Percentiles rank a stretch among this genome's conserved stretches.
These are phyloP conservation scores for Oxyruncus cristatus DNA, from an alignment of 2,113 vertebrate species.

Conservation along the genomic window DNA sequence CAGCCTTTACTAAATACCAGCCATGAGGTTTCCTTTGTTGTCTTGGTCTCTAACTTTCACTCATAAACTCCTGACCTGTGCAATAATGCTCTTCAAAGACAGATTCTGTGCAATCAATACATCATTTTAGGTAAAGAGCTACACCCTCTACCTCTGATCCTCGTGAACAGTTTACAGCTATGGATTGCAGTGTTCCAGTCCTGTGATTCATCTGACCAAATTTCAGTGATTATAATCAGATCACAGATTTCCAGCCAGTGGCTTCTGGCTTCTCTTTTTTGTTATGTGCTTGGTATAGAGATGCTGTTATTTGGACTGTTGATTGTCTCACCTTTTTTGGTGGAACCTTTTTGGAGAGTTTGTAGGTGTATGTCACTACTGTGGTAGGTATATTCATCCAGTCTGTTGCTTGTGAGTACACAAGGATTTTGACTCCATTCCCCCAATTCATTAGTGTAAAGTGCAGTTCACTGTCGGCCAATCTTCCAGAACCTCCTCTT, in stretches of 20 bases:
- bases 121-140: neutral
- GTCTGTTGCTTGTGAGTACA: neutral
- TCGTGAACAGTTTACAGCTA: neutral
- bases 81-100: neutral
- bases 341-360: neutral
- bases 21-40: neutral
- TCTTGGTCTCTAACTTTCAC: neutral
- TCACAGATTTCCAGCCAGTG: neutral
- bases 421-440: neutral
- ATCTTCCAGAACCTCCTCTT: neutral
- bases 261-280: neutral
- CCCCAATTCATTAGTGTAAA: neutral
- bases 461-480: neutral
- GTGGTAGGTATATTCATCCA: neutral
- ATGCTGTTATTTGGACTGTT: neutral
- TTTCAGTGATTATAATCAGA: neutral
- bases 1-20: neutral
- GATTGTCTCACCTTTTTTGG: neutral
- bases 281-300: neutral
- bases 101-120: neutral
- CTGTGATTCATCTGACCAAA: neutral
- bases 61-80: neutral
- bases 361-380: neutral
- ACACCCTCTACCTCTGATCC: neutral
- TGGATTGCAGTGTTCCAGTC: neutral